Evolutionary conservation across 2,888 invertebrate species (phyloP).

Genomic region (Ochlodes sylvanus): DNA sequence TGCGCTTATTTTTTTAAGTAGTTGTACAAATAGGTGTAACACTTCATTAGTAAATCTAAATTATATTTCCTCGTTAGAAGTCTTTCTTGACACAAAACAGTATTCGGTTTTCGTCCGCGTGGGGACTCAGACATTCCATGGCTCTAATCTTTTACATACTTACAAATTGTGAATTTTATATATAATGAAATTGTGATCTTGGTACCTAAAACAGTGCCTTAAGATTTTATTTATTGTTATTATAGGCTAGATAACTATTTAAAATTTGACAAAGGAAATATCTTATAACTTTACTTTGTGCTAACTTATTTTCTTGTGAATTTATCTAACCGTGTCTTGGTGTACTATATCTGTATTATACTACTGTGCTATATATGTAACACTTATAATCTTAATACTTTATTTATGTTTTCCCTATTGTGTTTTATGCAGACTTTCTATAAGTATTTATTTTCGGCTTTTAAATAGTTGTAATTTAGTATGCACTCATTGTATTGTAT

Average conservation of each 20-base stretch:
- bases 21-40: conserved; percentile 68
- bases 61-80: conserved; percentile 56
- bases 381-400: conserved; percentile 52
- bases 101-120: conserved; percentile 50
- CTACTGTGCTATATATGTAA: too few species aligned
- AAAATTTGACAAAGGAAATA: conserved; percentile 70
- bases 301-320: conserved; percentile 56
- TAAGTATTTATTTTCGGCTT: conserved; percentile 51
- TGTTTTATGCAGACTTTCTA: conserved; percentile 49
- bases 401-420: conserved; percentile 64
- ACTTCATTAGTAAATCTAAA: conserved; percentile 68
- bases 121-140: conserved; percentile 77
- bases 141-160: conserved; percentile 64
- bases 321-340: conserved; percentile 41
- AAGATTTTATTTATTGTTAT: conserved; percentile 84
- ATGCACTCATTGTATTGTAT: neutral
- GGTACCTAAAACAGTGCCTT: conserved; percentile 82
- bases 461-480: conserved; percentile 22
- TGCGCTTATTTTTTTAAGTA: conserved; percentile 82
- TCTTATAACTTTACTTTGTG: conserved; percentile 65
- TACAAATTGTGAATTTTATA: conserved; percentile 58
- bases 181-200: conserved; percentile 80
- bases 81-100: conserved; percentile 59
- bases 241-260: conserved; percentile 79
- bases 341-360: too few species aligned